phyloP scores from a whole-genome alignment of 2,888 invertebrate genomes.

The Balanococcus diminutus region DNA sequence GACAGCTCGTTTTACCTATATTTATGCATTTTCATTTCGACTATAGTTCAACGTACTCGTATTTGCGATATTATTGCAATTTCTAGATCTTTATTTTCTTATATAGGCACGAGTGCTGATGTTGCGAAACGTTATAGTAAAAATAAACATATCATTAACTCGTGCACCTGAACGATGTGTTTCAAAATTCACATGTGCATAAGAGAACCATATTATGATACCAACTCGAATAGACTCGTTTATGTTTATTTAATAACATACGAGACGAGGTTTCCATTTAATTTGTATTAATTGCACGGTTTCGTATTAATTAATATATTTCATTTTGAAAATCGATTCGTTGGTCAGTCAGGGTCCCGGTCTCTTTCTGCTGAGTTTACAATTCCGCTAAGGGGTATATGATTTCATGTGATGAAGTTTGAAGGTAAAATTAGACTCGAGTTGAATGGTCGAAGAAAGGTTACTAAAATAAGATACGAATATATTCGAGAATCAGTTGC shows the following conservation, averaged over 20 bases:
- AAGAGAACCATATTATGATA: neutral
- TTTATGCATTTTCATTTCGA: neutral
- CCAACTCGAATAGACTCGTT: too few species aligned
- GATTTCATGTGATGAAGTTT: neutral
- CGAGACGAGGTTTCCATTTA: neutral
- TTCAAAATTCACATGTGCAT: neutral
- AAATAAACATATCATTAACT: neutral
- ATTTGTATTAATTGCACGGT: neutral
- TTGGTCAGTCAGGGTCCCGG: neutral
- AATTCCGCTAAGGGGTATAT: neutral
- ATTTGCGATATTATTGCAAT: too few species aligned
- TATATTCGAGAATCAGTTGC: too few species aligned
- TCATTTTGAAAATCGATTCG: neutral
- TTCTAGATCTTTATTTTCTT: too few species aligned
- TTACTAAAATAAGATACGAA: neutral
- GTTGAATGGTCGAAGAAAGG: neutral
- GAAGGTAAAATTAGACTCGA: neutral
- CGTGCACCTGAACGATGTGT: neutral
- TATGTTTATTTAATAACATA: neutral
- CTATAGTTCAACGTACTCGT: neutral
- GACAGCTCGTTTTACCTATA: neutral
- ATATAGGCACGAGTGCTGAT: too few species aligned
- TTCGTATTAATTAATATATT: neutral
- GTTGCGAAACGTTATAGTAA: neutral
- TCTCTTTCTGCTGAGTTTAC: neutral